Evolutionary conservation across 2,888 invertebrate genomes (phyloP), one percentile per base, ranked within the genome.

Genomic region (Drosophila cracens): DNA sequence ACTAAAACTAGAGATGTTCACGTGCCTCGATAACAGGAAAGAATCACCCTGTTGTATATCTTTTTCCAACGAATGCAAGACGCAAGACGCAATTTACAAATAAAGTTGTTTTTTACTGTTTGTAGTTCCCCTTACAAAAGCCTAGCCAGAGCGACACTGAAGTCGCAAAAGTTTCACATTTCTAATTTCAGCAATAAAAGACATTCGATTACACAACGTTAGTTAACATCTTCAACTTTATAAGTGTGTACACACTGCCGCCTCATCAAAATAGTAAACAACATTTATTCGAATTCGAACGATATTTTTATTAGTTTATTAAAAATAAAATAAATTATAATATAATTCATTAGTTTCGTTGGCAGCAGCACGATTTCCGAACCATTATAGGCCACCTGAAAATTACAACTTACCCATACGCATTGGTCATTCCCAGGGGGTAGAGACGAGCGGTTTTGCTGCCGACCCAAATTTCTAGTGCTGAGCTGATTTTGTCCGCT

Each of bases 351-450:
- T 25, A 21, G n/a, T 43, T 21, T 34, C 13, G 6, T 46, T 11
- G 31, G n/a, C 40, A 25, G 18, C 13, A 59, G 27, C 11, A 29
- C 16, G 18, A 6, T n/a, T 46, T n/a, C 33, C 56, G n/a, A n/a
- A 25, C 49, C 58, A 16, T 33, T 38, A 2, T 5, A 29, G 21
- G 11, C 31, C 48, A 70, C 46, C 83, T 83, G 77, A 53, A 83
- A 83, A 70, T 71, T 59, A 66, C 36, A 72, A 81, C 87, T 83
- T 87, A 87, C 83, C 86, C 54, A 48, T 18, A 33, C 54, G 40
- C 25, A 33, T 61, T 51, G 49, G 27, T 33, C 52, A 48, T 29
- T 63, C 49, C 67, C 31, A 66, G 52, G 56, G 51, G 46, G 18
- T 33, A 46, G 10, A 54, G 38, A 36, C 70, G 34, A 31, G 53